phyloP scores from a whole-genome alignment of 2,888 invertebrate species.

The Hydropsyche betteni region DNA sequence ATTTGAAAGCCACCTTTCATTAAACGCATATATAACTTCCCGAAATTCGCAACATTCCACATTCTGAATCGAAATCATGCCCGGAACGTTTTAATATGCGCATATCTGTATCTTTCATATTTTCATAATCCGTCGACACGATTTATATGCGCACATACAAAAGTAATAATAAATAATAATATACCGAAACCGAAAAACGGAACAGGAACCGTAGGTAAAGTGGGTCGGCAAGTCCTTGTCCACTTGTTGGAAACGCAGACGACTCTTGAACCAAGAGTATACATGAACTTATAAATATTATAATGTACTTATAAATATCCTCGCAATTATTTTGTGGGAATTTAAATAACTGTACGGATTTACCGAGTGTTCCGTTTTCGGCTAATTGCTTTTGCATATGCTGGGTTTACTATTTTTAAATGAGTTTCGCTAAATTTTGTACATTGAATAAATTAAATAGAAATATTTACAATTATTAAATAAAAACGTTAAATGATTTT shows the following conservation, averaged over 20 bases:
- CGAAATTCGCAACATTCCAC: too few relatives aligned
- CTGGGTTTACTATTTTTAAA: neutral
- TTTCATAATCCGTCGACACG: constrained; percentile 17
- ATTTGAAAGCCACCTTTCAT: too few relatives aligned
- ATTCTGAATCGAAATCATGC: too few relatives aligned
- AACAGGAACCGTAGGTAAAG: constrained; percentile 33
- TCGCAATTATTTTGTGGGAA: too few relatives aligned
- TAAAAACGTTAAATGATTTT: too few relatives aligned
- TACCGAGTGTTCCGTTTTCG: neutral
- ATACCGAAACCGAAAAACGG: too few relatives aligned
- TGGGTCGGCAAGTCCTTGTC: constrained; percentile 44
- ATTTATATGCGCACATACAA: constrained; percentile 33
- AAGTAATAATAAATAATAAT: constrained; percentile 4
- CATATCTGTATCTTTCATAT: constrained; percentile 5
- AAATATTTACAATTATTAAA: too few relatives aligned
- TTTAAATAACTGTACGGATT: too few relatives aligned
- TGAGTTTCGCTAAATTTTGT: neutral
- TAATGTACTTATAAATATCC: neutral
- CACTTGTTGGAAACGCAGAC: constrained; percentile 24
- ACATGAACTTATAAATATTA: neutral
- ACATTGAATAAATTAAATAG: too few relatives aligned
- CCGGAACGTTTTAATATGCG: neutral
- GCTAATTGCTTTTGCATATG: constrained; percentile 9
- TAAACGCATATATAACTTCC: too few relatives aligned
- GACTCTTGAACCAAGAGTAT: neutral